These are phyloP conservation scores for Chrysogorgia sp. DNA, from an alignment of 92 coral and sea anemone species.

Conservation along the genomic window DNA sequence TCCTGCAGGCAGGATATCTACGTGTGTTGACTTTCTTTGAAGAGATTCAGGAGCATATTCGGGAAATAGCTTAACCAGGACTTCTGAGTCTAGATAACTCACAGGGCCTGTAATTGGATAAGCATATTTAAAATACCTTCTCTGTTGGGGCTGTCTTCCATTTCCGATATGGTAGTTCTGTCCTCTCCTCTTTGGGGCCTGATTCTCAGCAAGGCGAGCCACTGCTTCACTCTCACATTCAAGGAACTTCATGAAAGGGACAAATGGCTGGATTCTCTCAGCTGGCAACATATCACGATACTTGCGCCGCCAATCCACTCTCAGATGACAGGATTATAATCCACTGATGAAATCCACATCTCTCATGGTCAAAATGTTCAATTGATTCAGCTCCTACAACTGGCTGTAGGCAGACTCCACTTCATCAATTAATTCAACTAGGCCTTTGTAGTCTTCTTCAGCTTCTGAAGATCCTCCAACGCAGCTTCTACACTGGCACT, in stretches of 20 bases:
- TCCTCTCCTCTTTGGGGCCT: conserved; percentile 31
- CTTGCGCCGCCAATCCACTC: conserved; percentile 60
- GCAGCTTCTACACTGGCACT: conserved; percentile 64
- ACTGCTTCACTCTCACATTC: conserved; percentile 62
- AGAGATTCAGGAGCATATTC: conserved; percentile 62
- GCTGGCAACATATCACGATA: conserved; percentile 72
- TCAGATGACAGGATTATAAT: conserved; percentile 47
- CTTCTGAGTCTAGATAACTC: conserved; percentile 46
- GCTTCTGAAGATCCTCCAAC: conserved; percentile 57
- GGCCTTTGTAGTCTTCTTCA: conserved; percentile 61
- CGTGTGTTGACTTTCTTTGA: conserved; percentile 60
- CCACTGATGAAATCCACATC: conserved; percentile 56
- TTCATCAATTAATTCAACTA: conserved; percentile 55
- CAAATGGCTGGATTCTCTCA: too few species aligned
- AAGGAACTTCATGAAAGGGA: conserved; percentile 63
- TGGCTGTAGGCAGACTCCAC: conserved; percentile 66
- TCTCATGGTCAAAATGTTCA: conserved; percentile 61
- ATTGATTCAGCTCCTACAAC: conserved; percentile 55
- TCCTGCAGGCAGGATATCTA: conserved; percentile 58
- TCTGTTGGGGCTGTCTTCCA: conserved; percentile 36
- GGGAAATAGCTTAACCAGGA: conserved; percentile 61
- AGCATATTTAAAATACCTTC: conserved; percentile 59
- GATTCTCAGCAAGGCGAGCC: conserved; percentile 64
- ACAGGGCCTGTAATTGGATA: conserved; percentile 56
- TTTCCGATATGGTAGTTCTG: conserved; percentile 34